Base-by-base conservation (phyloP, 1,140 invertebrate species). In the Berghia stephanieae region DNA sequence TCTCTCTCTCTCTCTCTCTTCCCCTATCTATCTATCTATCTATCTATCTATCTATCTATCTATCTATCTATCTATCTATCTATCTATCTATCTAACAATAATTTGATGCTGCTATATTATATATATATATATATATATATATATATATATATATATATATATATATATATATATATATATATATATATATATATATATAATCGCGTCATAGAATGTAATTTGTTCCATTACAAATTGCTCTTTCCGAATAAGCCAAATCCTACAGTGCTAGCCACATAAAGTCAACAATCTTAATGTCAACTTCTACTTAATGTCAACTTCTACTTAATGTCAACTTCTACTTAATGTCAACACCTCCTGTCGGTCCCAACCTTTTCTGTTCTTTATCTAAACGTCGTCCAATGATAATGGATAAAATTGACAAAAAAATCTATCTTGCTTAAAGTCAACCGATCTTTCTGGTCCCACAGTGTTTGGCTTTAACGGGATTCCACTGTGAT, bases 301-400 rank as follows among this genome's bases (percentile, higher is more conserved):
- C 43, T 71, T 44, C 69, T 71, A 44, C 4, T 71, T n/a, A n/a
- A 3, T 43, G 43, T 44, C 69, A 44, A 71, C 69, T 71, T 44
- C 69, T 71, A 71, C 69, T 71, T n/a, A n/a, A 71, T 43, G 42
- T 44, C 69, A 44, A 71, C 69, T 71, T 27, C 69, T 71, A 71
- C 69, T 71, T n/a, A n/a, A 71, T 31, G n/a, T 24, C 55, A 24
- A 57, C 5, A 6, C n/a, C 55, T 57, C n/a, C 43, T 71, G 34
- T 43, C 46, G 34, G 40, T 46, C 43, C 69, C 46, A 71, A 68
- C 36, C n/a, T n/a, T n/a, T n/a, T n/a, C n/a, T n/a, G n/a, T n/a
- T n/a, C n/a, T n/a, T n/a, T n/a, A n/a, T n/a, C n/a, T n/a, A n/a
- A n/a, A n/a, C n/a, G n/a, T n/a, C n/a, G n/a, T n/a, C n/a, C n/a